phyloP scores from a whole-genome alignment of 1,140 invertebrate genomes.

The Drosophila willistoni region DNA sequence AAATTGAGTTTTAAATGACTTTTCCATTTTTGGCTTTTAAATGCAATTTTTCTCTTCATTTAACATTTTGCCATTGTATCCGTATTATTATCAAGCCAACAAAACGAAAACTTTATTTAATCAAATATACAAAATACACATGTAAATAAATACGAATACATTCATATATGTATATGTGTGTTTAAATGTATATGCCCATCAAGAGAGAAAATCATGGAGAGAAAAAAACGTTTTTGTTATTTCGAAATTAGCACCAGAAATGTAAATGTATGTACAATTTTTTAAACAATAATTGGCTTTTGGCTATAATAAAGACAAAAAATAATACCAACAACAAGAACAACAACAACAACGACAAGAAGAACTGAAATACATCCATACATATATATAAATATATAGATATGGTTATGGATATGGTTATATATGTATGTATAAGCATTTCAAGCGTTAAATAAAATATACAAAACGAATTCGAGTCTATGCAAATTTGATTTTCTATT shows the following conservation, averaged over 20 bases:
- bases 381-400: too few relatives aligned
- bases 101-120: slow-evolving; percentile 75
- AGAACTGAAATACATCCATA: neutral
- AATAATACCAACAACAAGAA: neutral
- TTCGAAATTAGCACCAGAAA: slow-evolving; percentile 53
- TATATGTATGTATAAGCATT: slow-evolving; percentile 27
- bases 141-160: slow-evolving; percentile 64
- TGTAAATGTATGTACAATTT: slow-evolving; percentile 56
- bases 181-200: neutral
- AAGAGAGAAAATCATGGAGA: neutral
- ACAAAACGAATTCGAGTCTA: slow-evolving; percentile 47
- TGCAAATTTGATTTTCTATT: slow-evolving; percentile 48
- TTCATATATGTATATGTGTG: neutral
- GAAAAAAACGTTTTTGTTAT: slow-evolving; percentile 46
- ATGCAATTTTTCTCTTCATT: slow-evolving; percentile 81
- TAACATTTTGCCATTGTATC: slow-evolving; percentile 57
- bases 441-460: slow-evolving; percentile 69
- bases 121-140: slow-evolving; percentile 65
- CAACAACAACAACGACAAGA: neutral
- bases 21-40: slow-evolving; percentile 81
- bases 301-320: slow-evolving; percentile 18
- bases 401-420: too few relatives aligned
- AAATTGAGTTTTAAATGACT: slow-evolving; percentile 81
- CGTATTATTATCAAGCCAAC: slow-evolving; percentile 48
- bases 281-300: slow-evolving; percentile 32